phyloP scores from a whole-genome alignment of 2,113 vertebrate species.

The Suricata suricatta region DNA sequence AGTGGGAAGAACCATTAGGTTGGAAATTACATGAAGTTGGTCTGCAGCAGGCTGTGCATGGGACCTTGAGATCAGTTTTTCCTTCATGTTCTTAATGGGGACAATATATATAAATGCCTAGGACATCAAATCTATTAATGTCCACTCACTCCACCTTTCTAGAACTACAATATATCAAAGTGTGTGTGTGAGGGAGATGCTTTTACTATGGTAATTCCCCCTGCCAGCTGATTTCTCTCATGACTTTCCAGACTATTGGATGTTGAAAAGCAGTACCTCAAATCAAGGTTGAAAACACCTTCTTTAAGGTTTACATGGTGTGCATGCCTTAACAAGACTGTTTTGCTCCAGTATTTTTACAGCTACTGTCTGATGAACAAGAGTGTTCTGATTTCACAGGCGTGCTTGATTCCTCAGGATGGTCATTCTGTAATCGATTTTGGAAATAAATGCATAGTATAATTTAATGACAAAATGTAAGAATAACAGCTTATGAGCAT shows the following conservation, averaged over 20 bases:
- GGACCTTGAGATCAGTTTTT: not conserved
- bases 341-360: not conserved
- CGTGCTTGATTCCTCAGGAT: not conserved
- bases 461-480: not conserved
- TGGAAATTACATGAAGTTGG: not conserved
- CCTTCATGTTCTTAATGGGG: not conserved
- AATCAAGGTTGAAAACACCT: not conserved
- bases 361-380: not conserved
- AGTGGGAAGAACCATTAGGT: not conserved
- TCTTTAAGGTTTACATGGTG: not conserved
- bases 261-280: not conserved
- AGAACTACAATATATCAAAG: not conserved
- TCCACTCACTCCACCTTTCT: not conserved
- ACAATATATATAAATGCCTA: not conserved
- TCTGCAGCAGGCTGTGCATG: not conserved
- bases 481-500: not conserved
- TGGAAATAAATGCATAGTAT: not conserved
- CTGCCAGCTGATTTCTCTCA: not conserved
- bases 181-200: not conserved
- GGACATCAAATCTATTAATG: not conserved
- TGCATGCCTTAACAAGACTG: not conserved
- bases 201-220: not conserved
- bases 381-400: not conserved
- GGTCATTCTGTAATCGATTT: not conserved
- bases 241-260: not conserved